These are phyloP conservation scores for Lordiphosa mommai DNA, from an alignment of 1,140 invertebrate species.

Conservation along the genomic window DNA sequence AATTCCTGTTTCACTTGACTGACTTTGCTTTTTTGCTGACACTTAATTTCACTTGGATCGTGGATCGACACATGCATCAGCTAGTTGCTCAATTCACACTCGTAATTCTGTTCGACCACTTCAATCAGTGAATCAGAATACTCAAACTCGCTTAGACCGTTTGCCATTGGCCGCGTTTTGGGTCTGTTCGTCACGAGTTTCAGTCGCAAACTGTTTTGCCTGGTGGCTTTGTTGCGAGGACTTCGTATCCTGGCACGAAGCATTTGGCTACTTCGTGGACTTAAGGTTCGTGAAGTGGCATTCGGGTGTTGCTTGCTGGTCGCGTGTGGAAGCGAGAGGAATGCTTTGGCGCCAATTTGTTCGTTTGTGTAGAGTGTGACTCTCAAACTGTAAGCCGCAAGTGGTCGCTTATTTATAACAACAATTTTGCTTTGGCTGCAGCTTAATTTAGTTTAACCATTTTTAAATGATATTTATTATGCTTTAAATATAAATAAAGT, in stretches of 20 bases:
- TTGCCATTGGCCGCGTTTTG: slow-evolving; percentile 62
- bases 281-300: slow-evolving; percentile 2
- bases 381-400: slow-evolving; percentile 53
- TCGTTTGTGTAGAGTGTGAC: slow-evolving; percentile 51
- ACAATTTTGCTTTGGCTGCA: too few species aligned
- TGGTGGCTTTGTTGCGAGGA: slow-evolving; percentile 10
- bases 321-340: slow-evolving; percentile 16
- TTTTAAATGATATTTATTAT: too few species aligned
- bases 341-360: slow-evolving; percentile 61
- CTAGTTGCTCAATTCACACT: slow-evolving; percentile 7
- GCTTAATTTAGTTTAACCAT: too few species aligned
- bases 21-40: slow-evolving; percentile 45
- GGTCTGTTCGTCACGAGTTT: slow-evolving; percentile 69
- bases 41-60: slow-evolving; percentile 33
- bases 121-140: slow-evolving; percentile 26
- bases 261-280: slow-evolving; percentile 37
- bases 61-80: slow-evolving; percentile 16
- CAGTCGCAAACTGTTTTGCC: slow-evolving; percentile 71
- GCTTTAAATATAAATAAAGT: too few species aligned
- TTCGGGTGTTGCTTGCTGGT: slow-evolving; percentile 26
- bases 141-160: slow-evolving; percentile 29
- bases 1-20: slow-evolving; percentile 57
- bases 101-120: slow-evolving; percentile 29
- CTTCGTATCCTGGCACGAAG: slow-evolving; percentile 35
- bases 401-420: not conserved